Evolutionary conservation across 2,113 vertebrate species (phyloP), one percentile per base, ranked within the genome.

Genomic region (Penelope pileata): DNA sequence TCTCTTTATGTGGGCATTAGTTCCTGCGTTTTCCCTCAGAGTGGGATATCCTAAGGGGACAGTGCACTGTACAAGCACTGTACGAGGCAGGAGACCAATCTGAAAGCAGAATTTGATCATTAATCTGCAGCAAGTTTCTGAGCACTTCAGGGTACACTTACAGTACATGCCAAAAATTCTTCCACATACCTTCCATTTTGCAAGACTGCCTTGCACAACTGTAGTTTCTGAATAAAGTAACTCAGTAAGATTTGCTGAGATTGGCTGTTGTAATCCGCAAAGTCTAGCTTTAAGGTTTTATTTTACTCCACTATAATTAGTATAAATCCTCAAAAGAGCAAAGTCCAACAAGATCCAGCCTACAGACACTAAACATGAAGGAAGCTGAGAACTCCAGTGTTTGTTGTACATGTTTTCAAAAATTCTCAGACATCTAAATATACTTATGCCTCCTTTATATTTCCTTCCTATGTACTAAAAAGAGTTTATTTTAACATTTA

Each of bases 211-310:
- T 84, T 48, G 77, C 0, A 0, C 53, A 76, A 59, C 40, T 40
- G 6, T 4, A 32, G 24, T 40, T 95, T 38, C 79, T 59, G 60
- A 59, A 74, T 23, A 36, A 82, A 79, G 16, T 66, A 91, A 43
- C 9, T 6, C 70, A 53, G 13, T 3, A 62, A 83, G 77, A 94
- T 84, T 68, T 86, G 64, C 79, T 43, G n/a, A n/a, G n/a, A n/a
- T n/a, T 1, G 4, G 48, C 48, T 79, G n/a, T 32, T 92, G 64
- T 86, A 83, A 95, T 84, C 88, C 56, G 32, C 66, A 81, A 86
- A 88, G 95, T 84, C 81, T 74, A n/a, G 50, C 32, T 81, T 86
- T 82, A 74, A 92, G n/a, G n/a, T 32, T 42, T 74, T 2, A 42
- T 60, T 83, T 60, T 79, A 82, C 3, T 67, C 38, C 56, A 22